A percentile compares a stretch with the other conserved stretches of the same genome.
Conservation (phyloP, 2,888 invertebrate species). For the Synanthedon andrenaeformis region DNA sequence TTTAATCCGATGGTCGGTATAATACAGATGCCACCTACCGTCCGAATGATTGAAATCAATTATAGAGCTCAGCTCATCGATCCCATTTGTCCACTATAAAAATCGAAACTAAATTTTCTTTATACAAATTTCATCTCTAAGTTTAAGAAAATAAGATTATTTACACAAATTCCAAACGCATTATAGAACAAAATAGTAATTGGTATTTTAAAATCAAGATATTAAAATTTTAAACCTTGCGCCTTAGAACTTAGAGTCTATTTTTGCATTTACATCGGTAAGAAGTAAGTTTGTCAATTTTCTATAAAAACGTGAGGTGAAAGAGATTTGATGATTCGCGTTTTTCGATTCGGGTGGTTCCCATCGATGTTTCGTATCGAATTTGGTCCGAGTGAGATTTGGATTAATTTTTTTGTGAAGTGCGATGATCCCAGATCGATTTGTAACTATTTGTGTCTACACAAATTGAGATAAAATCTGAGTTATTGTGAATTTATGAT, state of each 20-base stretch:
- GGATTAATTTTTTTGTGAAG: constrained; percentile 53
- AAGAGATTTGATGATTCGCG: constrained; percentile 46
- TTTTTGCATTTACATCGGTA: not conserved
- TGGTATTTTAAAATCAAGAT: too few relatives aligned
- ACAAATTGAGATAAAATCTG: too few relatives aligned
- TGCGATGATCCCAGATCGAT: constrained; percentile 23
- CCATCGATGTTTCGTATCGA: constrained; percentile 38
- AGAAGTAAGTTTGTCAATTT: constrained; percentile 25
- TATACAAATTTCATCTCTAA: not conserved
- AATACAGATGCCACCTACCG: constrained; percentile 61
- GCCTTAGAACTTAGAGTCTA: too few relatives aligned
- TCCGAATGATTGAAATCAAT: constrained; percentile 60
- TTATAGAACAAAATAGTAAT: too few relatives aligned
- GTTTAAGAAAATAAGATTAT: not conserved
- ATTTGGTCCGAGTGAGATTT: constrained; percentile 18
- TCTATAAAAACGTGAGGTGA: constrained; percentile 39
- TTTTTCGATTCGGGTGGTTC: constrained; percentile 38
- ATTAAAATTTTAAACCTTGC: too few relatives aligned
- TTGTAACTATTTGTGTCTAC: not conserved
- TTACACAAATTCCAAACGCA: not conserved
- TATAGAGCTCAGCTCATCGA: constrained; percentile 46
- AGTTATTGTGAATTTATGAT: too few relatives aligned
- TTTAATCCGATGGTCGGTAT: constrained; percentile 13
- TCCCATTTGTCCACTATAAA: constrained; percentile 15
- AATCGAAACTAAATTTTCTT: not conserved